These are phyloP conservation scores for Arenaria interpres DNA, from an alignment of 2,113 vertebrate species.

Conservation along the genomic window DNA sequence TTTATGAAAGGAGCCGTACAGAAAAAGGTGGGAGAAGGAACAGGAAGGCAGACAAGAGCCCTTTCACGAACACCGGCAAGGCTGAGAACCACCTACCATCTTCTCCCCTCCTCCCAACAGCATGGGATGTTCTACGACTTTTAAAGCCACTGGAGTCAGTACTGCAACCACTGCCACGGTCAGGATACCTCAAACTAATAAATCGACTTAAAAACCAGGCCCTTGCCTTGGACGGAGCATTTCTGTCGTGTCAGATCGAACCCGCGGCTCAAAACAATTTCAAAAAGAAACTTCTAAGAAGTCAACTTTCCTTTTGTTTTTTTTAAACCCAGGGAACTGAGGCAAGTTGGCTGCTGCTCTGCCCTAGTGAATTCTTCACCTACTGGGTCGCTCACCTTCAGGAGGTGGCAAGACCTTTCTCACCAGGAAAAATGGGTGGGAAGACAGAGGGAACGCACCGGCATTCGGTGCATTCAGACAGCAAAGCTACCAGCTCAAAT, in stretches of 20 bases:
- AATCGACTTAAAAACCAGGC: not conserved
- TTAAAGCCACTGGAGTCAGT: not conserved
- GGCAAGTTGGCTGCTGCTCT: not conserved
- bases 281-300: not conserved
- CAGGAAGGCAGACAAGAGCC: not conserved
- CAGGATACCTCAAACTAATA: not conserved
- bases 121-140: not conserved
- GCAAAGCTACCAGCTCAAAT: not conserved
- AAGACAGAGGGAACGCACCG: not conserved
- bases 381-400: not conserved
- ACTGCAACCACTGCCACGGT: not conserved
- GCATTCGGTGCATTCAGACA: rapidly evolving
- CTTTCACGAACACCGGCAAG: not conserved
- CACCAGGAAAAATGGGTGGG: not conserved
- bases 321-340: not conserved
- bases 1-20: slow-evolving; percentile 63
- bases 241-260: not conserved
- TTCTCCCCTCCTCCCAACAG: not conserved
- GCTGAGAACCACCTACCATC: not conserved
- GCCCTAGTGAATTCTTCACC: not conserved
- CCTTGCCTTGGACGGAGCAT: not conserved
- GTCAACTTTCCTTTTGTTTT: not conserved
- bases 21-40: not conserved
- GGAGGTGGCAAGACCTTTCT: not conserved
- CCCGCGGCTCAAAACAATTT: not conserved